These are phyloP conservation scores for Crocuta crocuta DNA, from an alignment of 2,113 vertebrate species.

Conservation along the genomic window DNA sequence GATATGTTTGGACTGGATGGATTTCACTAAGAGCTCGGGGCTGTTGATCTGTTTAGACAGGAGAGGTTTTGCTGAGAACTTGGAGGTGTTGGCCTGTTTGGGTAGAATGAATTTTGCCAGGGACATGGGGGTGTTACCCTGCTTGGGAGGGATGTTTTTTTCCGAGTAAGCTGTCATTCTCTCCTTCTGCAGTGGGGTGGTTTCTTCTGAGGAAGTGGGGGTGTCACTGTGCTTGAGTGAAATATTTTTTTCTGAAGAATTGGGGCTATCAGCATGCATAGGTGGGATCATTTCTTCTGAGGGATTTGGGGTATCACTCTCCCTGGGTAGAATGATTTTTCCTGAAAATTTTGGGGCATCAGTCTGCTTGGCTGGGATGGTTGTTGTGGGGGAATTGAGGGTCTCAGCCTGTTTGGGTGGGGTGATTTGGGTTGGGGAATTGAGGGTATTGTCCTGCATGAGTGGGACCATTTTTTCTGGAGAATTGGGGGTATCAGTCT, in stretches of 20 bases:
- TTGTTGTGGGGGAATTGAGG: background rate
- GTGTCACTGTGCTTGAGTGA: background rate
- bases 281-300: background rate
- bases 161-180: background rate
- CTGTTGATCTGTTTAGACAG: fast-evolving
- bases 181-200: background rate
- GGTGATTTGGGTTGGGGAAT: background rate
- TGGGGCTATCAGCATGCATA: background rate
- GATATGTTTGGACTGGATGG: fast-evolving
- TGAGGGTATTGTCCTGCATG: fast-evolving
- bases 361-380: fast-evolving
- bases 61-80: background rate
- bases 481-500: fast-evolving
- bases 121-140: background rate
- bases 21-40: background rate
- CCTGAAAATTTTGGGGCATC: fast-evolving
- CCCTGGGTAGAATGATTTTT: background rate
- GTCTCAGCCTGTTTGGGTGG: fast-evolving
- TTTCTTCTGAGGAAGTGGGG: background rate
- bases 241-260: background rate
- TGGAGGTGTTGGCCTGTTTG: fast-evolving
- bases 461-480: background rate
- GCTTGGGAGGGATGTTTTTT: background rate
- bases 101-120: background rate
- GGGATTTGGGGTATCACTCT: background rate